These are phyloP conservation scores for Aphodius sticticus DNA, from an alignment of 2,888 invertebrate species.

Conservation along the genomic window DNA sequence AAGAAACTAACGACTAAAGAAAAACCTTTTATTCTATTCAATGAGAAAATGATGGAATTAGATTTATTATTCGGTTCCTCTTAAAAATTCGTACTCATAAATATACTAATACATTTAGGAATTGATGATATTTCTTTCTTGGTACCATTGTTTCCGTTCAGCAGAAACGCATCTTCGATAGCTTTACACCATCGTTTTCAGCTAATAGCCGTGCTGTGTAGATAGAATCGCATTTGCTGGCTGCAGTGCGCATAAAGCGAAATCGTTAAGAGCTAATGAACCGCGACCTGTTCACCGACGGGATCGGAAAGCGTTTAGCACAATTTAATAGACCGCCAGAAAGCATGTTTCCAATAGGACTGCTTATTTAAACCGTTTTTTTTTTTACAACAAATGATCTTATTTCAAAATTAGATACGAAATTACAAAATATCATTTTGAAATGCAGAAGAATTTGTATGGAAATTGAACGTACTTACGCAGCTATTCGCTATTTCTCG, in stretches of 20 bases:
- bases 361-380: neutral
- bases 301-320: neutral
- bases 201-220: neutral
- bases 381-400: neutral
- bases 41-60: too few relatives aligned
- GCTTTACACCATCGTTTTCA: neutral
- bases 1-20: too few relatives aligned
- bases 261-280: neutral
- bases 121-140: neutral
- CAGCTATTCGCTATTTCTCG: too few relatives aligned
- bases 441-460: too few relatives aligned
- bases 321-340: neutral
- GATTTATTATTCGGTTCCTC: too few relatives aligned
- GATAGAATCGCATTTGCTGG: neutral
- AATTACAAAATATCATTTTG: too few relatives aligned
- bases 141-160: too few relatives aligned
- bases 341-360: neutral
- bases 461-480: too few relatives aligned
- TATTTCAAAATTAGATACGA: neutral
- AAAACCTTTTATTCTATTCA: too few relatives aligned
- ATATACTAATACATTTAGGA: neutral
- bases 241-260: neutral
- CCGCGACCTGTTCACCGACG: neutral
- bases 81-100: neutral
- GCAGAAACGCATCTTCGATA: neutral